These are phyloP conservation scores for Griposia aprilina DNA, from an alignment of 2,888 invertebrate species.

Conservation along the genomic window DNA sequence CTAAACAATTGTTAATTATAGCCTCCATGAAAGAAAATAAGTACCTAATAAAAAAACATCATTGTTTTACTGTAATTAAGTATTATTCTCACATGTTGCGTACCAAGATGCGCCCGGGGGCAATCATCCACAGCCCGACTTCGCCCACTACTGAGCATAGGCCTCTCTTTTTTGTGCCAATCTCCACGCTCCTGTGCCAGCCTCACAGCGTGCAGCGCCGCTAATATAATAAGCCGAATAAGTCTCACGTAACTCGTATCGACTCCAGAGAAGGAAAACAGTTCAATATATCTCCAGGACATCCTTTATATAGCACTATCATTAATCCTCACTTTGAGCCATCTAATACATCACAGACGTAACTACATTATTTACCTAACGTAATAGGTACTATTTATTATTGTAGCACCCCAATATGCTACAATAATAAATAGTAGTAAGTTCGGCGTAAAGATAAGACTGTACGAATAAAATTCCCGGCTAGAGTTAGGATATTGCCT, in stretches of 20 bases:
- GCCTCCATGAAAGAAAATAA: not conserved
- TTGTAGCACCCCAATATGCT: too few species aligned
- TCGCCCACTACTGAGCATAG: not conserved
- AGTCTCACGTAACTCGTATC: not conserved
- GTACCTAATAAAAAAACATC: not conserved
- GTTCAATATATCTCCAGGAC: not conserved
- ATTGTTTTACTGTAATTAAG: not conserved
- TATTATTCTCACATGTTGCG: not conserved
- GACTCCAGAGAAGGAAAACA: not conserved
- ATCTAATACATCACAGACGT: not conserved
- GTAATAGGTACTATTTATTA: not conserved
- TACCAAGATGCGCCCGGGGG: too few species aligned
- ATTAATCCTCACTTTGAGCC: not conserved
- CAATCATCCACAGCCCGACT: too few species aligned
- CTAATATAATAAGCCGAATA: not conserved
- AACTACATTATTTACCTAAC: not conserved
- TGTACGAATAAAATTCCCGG: not conserved
- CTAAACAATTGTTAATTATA: not conserved
- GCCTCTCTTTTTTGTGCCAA: too few species aligned
- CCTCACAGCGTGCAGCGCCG: not conserved
- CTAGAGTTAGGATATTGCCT: too few species aligned
- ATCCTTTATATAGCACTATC: not conserved
- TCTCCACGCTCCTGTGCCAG: too few species aligned
- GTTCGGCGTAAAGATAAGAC: not conserved
- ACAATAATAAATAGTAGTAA: not conserved